Evolutionary conservation across 1,140 invertebrate genomes (phyloP).

Genomic region (Leguminivora glycinivorella): DNA sequence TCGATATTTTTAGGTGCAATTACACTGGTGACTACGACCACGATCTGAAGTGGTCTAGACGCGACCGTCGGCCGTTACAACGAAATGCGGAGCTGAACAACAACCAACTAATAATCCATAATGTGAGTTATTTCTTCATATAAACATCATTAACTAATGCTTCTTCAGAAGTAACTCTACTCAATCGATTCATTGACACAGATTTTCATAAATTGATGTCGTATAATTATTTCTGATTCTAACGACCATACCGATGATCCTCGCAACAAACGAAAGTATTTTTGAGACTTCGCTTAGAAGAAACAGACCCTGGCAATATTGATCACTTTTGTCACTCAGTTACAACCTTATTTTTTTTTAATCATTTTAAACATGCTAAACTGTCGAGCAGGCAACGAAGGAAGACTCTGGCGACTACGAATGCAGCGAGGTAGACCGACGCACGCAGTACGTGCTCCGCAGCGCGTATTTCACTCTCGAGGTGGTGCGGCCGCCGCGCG

Average conservation of each 20-base stretch:
- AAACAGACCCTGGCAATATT: no score
- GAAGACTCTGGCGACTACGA: conserved; percentile 86
- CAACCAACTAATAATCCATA: conserved; percentile 50
- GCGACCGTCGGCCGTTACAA: conserved; percentile 49
- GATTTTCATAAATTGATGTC: no score
- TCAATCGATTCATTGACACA: no score
- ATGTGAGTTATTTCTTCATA: conserved; percentile 47
- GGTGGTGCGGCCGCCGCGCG: conserved; percentile 80
- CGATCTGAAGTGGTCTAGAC: conserved; percentile 50
- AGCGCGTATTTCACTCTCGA: conserved; percentile 59
- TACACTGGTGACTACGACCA: conserved; percentile 38
- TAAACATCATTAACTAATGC: no score
- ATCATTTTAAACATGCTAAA: conserved; percentile 3
- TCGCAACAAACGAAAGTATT: no score
- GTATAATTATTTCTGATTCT: no score
- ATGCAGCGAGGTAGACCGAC: conserved; percentile 82
- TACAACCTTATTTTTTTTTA: no score
- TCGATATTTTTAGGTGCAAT: background rate
- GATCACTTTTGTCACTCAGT: no score
- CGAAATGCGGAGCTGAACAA: conserved; percentile 46
- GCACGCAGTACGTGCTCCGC: conserved; percentile 66
- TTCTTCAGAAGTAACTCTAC: no score
- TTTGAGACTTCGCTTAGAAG: no score
- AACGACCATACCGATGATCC: no score
- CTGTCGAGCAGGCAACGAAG: conserved; percentile 47